Evolutionary conservation across 2,888 invertebrate species (phyloP), one percentile per base, ranked within the genome.

Genomic region (Serrognathus titanus): DNA sequence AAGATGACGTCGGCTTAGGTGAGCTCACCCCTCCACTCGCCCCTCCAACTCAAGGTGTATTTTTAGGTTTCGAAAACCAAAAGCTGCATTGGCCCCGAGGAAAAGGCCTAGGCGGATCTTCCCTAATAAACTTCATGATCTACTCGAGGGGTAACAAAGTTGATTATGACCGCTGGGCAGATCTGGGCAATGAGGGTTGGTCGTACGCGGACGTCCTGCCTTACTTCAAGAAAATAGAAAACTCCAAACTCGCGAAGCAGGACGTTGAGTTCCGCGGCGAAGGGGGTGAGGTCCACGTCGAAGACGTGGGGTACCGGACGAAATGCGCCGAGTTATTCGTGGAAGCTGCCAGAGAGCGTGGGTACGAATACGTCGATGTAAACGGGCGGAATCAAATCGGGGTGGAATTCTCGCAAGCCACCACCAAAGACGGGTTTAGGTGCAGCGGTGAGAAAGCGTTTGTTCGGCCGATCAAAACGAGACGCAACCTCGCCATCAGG

Each of bases 141-240:
- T 95, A 96, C 74, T 86, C 95, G 41, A 81, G 96, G 60, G 96
- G 96, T 0, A 94, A 94, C 75, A 83, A 84, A 53, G 80, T 89
- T 1, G 95, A 96, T 75, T 97, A 85, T 72, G 90, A 95, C 74
- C 84, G 88, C 51, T 97, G 96, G 96, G 90, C 89, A 36, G 80
- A 83, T 0, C 80, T 88, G 24, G 95, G 95, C 0, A 94, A 94
- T 74, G 82, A 85, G 0, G 95, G 95, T 2, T 97, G 97, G 97
- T 85, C 88, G 1, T 93, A 84, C 74, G 86, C 91, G 53, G 89
- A 91, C 60, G 83, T 92, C 0, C 75, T 94, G 36, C 88, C 88
- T 0, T 94, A 93, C 70, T 94, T 94, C 72, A 86, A 86, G 70
- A 94, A 94, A 74, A 67, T 74, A 1, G 79, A 79, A 64, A 71